Evolutionary conservation across 2,113 vertebrate genomes (phyloP).

Genomic region (Mustela lutreola): DNA sequence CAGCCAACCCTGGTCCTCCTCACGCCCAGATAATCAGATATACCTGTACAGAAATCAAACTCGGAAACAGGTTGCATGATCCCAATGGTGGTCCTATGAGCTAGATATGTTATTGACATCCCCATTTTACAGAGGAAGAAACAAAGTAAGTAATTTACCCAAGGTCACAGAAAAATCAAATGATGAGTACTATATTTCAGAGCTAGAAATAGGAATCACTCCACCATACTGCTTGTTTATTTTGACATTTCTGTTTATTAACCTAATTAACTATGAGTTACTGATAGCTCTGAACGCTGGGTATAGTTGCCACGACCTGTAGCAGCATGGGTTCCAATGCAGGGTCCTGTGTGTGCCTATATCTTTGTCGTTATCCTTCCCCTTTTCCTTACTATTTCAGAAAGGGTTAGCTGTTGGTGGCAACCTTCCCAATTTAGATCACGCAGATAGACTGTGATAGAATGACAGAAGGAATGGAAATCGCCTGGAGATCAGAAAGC

Average conservation of each 20-base stretch:
- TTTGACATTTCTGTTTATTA: background rate
- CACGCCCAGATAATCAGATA: background rate
- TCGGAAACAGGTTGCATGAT: background rate
- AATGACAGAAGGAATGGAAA: background rate
- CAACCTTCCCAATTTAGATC: background rate
- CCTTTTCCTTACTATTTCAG: background rate
- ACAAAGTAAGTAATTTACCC: background rate
- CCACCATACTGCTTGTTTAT: background rate
- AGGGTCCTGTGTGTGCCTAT: background rate
- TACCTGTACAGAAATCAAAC: background rate
- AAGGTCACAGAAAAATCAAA: background rate
- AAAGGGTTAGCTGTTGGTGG: background rate
- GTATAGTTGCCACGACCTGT: background rate
- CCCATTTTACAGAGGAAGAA: background rate
- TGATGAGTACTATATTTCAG: background rate
- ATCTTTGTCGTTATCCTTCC: background rate
- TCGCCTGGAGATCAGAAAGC: background rate
- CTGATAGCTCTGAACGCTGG: background rate
- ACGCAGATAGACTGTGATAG: background rate
- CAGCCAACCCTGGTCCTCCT: background rate
- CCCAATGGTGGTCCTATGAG: background rate
- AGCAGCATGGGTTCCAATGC: background rate
- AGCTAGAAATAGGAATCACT: background rate
- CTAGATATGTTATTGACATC: background rate
- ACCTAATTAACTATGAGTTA: background rate